A percentile compares a stretch with the other conserved stretches of the same genome.
These are phyloP conservation scores for Phasia obesa DNA, from an alignment of 2,888 invertebrate genomes.

Conservation along the genomic window DNA sequence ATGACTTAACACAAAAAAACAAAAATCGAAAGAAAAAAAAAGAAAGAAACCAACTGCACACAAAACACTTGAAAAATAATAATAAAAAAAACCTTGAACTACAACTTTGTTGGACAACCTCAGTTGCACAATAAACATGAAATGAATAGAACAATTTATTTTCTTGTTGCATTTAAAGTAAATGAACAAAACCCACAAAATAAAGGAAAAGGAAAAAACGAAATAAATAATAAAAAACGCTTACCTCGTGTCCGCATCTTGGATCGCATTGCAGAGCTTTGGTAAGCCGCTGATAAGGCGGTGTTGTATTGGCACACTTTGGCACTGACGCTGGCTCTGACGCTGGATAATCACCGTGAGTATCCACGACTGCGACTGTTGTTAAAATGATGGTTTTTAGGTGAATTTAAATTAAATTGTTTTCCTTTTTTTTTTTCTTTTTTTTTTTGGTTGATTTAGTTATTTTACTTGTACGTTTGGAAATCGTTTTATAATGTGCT, in stretches of 20 bases:
- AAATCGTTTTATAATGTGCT: not conserved
- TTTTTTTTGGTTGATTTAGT: conserved; percentile 5
- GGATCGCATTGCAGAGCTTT: conserved; percentile 84
- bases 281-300: conserved; percentile 84
- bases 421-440: conserved; percentile 20
- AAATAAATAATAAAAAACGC: conserved; percentile 39
- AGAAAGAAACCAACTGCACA: conserved; percentile 18
- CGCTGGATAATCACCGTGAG: conserved; percentile 80
- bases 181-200: not conserved
- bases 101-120: conserved; percentile 26
- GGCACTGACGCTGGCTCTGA: conserved; percentile 75
- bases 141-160: conserved; percentile 12
- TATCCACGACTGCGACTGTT: conserved; percentile 82
- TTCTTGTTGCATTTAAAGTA: conserved; percentile 6
- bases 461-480: not conserved
- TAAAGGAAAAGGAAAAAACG: conserved; percentile 48
- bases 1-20: conserved; percentile 27
- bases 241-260: conserved; percentile 83
- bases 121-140: conserved; percentile 16
- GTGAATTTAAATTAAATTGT: conserved; percentile 3
- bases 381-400: conserved; percentile 70
- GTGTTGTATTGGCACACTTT: conserved; percentile 80
- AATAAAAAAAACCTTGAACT: conserved; percentile 49
- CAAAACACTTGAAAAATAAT: conserved; percentile 35
- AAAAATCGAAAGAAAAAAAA: not conserved